Evolutionary conservation across 2,797 vertebrate species (phyloP), one percentile per base, ranked within the genome.

Genomic region (Sebastes melanostomus): DNA sequence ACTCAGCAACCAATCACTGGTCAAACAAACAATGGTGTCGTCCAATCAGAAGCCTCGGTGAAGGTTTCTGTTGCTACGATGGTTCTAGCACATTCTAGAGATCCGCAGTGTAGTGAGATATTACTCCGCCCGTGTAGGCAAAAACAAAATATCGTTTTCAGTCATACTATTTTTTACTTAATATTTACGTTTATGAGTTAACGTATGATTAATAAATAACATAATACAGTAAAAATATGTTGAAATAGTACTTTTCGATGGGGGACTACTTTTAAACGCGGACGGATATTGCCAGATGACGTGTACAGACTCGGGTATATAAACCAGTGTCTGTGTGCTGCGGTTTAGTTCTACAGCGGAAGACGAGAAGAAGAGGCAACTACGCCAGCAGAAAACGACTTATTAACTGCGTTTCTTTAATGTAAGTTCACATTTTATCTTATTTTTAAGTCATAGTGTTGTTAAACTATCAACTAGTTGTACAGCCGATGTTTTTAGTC

Each of bases 11-110:
- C 95, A 96, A 95, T 95, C 81, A 14, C 24, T 63, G 66, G 10
- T 50, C 84, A 89, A 88, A 95, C 89, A 95, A 96, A 95, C 93
- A 95, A 91, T 16, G 2, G 4, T 6, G 10, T 22, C 55, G 50
- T 16, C 95, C 95, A 95, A 96, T 95, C 93, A 90, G 32, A 77
- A 6, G 8, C 63, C 63, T 25, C 16, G 3, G 46, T 18, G 67
- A 75, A 29, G 34, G 36, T 59, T 75, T 72, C 54, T 73, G 89
- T 91, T 91, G 88, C 88, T 77, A 86, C 38, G 67, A 14, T 56
- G 42, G 36, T 93, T 94, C 94, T 74, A 42, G 93, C 63, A 93
- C 62, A 77, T 94, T 96, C 94, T 90, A 12, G 82, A 87, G 50
- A 56, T 9, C 22, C 27, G 29, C 4, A 58, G 9, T 56, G 22